These are phyloP conservation scores for Anolis apletophallus DNA, from an alignment of 2,797 vertebrate genomes.

Conservation along the genomic window DNA sequence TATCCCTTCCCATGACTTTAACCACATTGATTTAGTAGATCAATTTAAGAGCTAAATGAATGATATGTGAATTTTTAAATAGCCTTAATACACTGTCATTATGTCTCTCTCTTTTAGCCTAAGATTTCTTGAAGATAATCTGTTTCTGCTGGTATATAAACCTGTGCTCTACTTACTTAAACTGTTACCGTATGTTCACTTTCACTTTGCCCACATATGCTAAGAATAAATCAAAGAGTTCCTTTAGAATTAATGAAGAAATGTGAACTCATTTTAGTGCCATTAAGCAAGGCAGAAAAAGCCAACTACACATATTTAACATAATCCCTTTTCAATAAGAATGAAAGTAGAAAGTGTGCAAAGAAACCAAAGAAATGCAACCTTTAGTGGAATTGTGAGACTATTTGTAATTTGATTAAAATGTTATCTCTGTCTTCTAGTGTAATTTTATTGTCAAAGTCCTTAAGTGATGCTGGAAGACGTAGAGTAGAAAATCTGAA, in stretches of 20 bases:
- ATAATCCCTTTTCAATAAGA: background rate
- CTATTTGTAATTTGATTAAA: background rate
- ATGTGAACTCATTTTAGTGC: background rate
- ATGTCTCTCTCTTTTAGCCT: conserved; percentile 23
- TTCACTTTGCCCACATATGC: conserved; percentile 30
- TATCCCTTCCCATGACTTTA: background rate
- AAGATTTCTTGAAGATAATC: conserved; percentile 16
- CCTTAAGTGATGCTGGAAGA: too few relatives aligned
- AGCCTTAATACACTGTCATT: background rate
- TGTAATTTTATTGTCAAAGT: too few relatives aligned
- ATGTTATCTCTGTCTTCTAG: too few relatives aligned
- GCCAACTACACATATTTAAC: background rate
- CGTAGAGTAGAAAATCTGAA: too few relatives aligned
- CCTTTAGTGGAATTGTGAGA: background rate
- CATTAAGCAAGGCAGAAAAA: conserved; percentile 8
- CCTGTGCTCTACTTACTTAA: conserved; percentile 26
- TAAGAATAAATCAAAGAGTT: conserved; percentile 48
- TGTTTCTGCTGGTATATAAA: conserved; percentile 46
- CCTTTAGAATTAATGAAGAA: background rate
- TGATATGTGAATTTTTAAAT: conserved; percentile 26
- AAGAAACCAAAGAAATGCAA: background rate
- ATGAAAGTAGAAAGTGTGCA: background rate
- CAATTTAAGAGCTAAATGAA: conserved; percentile 16
- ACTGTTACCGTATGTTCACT: conserved; percentile 8
- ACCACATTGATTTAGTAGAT: background rate